These are phyloP conservation scores for Nyctibius bracteatus DNA, from an alignment of 2,113 vertebrate genomes.

Conservation along the genomic window DNA sequence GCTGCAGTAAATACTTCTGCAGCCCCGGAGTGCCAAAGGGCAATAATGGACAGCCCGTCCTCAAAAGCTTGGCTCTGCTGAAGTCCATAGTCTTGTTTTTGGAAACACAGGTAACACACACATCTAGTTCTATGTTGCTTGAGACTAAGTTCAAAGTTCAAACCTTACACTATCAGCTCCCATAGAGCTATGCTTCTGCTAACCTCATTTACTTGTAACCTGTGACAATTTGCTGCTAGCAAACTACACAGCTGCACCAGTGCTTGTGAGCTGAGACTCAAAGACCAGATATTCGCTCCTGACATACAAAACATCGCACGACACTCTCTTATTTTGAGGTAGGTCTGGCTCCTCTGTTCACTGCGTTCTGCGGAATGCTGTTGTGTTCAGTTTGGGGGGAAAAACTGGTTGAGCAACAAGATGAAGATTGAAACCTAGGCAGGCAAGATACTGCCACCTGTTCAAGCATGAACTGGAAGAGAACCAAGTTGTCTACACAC, in stretches of 20 bases:
- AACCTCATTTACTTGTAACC: not conserved
- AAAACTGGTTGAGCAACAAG: constrained; percentile 37
- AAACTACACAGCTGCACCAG: not conserved
- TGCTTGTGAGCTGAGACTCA: not conserved
- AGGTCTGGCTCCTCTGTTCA: not conserved
- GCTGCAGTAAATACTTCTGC: not conserved
- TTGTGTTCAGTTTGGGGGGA: not conserved
- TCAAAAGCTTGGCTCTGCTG: not conserved
- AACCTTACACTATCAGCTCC: not conserved
- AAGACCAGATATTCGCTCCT: not conserved
- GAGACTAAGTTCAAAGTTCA: not conserved
- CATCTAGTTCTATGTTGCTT: not conserved
- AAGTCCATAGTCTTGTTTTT: not conserved
- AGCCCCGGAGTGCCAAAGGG: not conserved
- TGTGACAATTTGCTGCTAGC: not conserved
- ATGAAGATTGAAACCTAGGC: not conserved
- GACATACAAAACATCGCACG: not conserved
- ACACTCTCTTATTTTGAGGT: not conserved
- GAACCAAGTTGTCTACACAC: not conserved
- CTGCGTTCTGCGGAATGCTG: constrained; percentile 23
- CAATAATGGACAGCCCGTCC: not conserved
- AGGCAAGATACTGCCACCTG: constrained; percentile 14
- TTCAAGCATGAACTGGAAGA: constrained; percentile 19
- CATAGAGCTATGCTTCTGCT: not conserved
- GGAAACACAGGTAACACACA: not conserved